Conservation (phyloP, 2,888 invertebrate genomes). For the Anarsia innoxiella region DNA sequence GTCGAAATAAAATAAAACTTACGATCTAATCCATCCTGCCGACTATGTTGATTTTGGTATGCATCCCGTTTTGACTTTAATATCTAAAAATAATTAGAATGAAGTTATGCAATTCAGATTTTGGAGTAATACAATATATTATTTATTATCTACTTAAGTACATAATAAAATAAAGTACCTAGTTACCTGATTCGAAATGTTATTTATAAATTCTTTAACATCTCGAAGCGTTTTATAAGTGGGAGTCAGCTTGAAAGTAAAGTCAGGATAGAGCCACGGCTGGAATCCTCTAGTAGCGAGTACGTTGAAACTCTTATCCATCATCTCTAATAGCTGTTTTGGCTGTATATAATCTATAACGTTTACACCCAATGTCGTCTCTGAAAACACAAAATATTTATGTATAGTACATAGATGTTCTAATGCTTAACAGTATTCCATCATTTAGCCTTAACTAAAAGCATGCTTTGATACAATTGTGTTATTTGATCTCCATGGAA, state of each 20-base stretch:
- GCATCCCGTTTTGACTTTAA: not conserved
- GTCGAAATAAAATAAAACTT: too few relatives aligned
- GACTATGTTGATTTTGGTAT: too few relatives aligned
- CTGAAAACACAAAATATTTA: not conserved
- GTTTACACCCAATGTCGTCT: not conserved
- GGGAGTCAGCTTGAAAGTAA: not conserved
- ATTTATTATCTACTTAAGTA: not conserved
- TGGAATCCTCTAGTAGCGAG: not conserved
- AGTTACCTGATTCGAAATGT: not conserved
- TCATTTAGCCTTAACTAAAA: too few relatives aligned
- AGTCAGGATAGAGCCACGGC: not conserved
- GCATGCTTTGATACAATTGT: too few relatives aligned
- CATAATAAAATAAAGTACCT: too few relatives aligned
- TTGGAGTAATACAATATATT: not conserved
- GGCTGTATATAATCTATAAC: not conserved
- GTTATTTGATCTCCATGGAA: too few relatives aligned
- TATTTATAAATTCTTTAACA: not conserved
- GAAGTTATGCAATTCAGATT: not conserved
- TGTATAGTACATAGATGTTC: not conserved
- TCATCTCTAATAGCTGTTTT: not conserved
- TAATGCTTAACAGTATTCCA: too few relatives aligned
- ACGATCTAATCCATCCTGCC: too few relatives aligned
- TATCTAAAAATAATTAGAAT: not conserved
- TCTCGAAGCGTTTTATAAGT: not conserved
- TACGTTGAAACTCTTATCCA: not conserved